A percentile compares a stretch with the other conserved stretches of the same genome.
Conservation (phyloP, 1,140 invertebrate genomes). For the Delia radicum region DNA sequence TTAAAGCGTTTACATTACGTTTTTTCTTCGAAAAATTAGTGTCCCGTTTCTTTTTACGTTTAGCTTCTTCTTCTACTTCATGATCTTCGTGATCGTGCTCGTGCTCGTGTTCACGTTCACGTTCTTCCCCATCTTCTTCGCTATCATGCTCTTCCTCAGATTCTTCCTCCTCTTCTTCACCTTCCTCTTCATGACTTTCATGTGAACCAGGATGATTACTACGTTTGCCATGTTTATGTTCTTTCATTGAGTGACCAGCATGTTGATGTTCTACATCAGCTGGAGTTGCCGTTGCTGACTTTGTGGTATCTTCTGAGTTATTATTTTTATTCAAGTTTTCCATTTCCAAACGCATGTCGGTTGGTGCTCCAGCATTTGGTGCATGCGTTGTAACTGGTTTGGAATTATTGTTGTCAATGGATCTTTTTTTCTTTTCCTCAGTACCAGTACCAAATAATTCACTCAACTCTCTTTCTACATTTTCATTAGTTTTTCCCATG, state of each 20-base stretch:
- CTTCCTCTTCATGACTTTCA: conserved; percentile 39
- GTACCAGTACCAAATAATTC: conserved; percentile 58
- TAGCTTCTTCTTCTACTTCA: conserved; percentile 54
- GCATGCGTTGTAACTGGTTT: conserved; percentile 39
- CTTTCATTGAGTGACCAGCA: conserved; percentile 30
- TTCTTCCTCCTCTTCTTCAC: conserved; percentile 57
- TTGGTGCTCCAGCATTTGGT: conserved; percentile 31
- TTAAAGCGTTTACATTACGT: neutral
- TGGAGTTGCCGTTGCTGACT: neutral
- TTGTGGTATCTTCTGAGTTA: neutral
- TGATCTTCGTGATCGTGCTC: conserved; percentile 50
- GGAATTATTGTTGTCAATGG: conserved; percentile 45
- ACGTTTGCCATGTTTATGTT: conserved; percentile 46
- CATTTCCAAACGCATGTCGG: conserved; percentile 43
- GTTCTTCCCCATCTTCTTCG: conserved; percentile 56
- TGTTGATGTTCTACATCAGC: conserved; percentile 7
- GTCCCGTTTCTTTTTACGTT: conserved; percentile 52
- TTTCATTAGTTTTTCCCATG: conserved; percentile 46
- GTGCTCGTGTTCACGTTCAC: conserved; percentile 54
- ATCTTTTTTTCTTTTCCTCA: conserved; percentile 59
- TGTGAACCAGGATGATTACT: conserved; percentile 46
- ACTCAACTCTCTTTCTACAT: conserved; percentile 53
- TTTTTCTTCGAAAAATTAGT: conserved; percentile 25
- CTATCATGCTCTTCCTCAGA: conserved; percentile 55
- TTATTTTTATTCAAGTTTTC: conserved; percentile 31